A percentile compares a stretch with the other conserved stretches of the same genome.
Conservation (phyloP, 1,140 invertebrate genomes). For the Aethina tumida region DNA sequence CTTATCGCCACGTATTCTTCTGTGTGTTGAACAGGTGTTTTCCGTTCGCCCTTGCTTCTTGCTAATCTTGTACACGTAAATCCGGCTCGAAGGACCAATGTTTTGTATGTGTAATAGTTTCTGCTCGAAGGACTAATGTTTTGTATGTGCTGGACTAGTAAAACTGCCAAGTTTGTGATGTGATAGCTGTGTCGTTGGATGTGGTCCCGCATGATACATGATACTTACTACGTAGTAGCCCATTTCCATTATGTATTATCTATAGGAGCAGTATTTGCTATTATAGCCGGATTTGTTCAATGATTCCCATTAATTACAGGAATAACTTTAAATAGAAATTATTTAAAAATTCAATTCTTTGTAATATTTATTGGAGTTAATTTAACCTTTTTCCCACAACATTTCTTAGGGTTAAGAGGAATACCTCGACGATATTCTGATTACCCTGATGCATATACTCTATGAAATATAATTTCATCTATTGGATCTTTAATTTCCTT, state of each 20-base stretch:
- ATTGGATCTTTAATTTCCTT: conserved; percentile 50
- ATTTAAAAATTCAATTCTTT: conserved; percentile 49
- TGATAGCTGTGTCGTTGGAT: too few species aligned
- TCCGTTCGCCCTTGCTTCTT: too few species aligned
- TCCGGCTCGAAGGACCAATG: too few species aligned
- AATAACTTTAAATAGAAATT: conserved; percentile 41
- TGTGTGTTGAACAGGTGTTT: too few species aligned
- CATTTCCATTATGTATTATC: conserved; percentile 62
- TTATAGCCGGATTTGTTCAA: conserved; percentile 53
- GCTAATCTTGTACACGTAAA: too few species aligned
- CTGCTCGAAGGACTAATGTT: too few species aligned
- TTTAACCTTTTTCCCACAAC: conserved; percentile 67
- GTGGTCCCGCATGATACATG: too few species aligned
- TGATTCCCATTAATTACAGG: conserved; percentile 56
- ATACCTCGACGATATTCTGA: conserved; percentile 65
- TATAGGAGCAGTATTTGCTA: conserved; percentile 57
- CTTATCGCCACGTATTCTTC: too few species aligned
- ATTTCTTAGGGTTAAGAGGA: conserved; percentile 62
- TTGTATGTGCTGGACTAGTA: too few species aligned
- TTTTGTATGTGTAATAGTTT: too few species aligned
- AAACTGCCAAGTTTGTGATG: too few species aligned
- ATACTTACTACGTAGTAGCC: conserved; percentile 65
- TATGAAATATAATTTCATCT: conserved; percentile 55
- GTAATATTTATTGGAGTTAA: conserved; percentile 58
- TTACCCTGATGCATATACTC: conserved; percentile 52